Percentiles rank a stretch among this genome's conserved stretches.
Evolutionary conservation across 2,797 vertebrate genomes (phyloP).

Genomic region (Syngnathus rostellatus): DNA sequence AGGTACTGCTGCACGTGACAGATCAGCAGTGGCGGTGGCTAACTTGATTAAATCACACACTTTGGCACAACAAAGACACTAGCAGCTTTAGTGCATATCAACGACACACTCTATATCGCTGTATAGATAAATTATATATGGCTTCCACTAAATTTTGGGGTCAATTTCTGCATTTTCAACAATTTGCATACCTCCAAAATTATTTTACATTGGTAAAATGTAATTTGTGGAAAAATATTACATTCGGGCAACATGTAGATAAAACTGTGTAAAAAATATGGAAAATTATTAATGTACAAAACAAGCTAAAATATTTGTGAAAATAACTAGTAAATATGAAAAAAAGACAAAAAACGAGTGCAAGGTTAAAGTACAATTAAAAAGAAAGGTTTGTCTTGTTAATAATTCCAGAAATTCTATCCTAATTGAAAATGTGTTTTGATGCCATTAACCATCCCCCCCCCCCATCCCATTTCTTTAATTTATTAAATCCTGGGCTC

Average conservation of each 20-base stretch:
- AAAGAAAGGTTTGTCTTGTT: no score
- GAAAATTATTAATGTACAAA: no score
- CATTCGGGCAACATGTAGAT: no score
- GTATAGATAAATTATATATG: background rate
- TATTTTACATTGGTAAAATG: background rate
- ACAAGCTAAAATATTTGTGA: no score
- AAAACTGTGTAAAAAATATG: no score
- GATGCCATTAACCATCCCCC: constrained; percentile 5
- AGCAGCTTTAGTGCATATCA: background rate
- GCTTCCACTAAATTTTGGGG: background rate
- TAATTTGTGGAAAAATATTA: no score
- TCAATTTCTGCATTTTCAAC: background rate
- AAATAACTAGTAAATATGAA: no score
- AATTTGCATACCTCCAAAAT: background rate
- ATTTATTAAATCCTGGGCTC: background rate
- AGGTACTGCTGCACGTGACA: constrained; percentile 1
- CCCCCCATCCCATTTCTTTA: constrained; percentile 15
- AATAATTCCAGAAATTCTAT: background rate
- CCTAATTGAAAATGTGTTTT: constrained; percentile 22
- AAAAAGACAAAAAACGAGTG: no score
- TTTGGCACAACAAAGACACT: background rate
- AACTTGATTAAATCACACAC: constrained; percentile 1
- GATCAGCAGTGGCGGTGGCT: background rate
- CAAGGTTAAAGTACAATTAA: no score
- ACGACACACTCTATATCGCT: background rate